Evolutionary conservation across 2,113 vertebrate species (phyloP).

Genomic region (Myotis brandtii): DNA sequence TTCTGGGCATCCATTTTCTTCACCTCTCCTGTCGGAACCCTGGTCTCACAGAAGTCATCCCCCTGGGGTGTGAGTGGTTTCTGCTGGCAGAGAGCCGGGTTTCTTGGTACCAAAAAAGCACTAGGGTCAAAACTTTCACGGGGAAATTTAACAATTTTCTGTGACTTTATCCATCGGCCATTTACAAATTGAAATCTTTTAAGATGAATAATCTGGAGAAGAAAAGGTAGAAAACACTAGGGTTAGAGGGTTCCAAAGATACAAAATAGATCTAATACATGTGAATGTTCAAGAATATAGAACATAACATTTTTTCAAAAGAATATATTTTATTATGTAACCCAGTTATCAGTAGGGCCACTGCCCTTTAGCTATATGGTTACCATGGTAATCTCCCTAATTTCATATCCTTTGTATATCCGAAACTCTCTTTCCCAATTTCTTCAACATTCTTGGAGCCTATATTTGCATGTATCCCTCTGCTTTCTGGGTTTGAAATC

Average conservation of each 20-base stretch:
- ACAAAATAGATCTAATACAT: not conserved
- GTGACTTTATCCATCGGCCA: conserved; percentile 99
- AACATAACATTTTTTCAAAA: not conserved
- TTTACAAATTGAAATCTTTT: conserved; percentile 99
- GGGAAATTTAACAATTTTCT: conserved; percentile 99
- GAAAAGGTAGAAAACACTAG: conserved; percentile 43
- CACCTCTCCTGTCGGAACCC: conserved; percentile 76
- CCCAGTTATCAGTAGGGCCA: not conserved
- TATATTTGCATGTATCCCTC: not conserved
- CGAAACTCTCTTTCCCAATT: not conserved
- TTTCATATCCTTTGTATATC: not conserved
- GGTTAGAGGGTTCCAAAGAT: conserved; percentile 39
- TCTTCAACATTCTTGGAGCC: conserved; percentile 6
- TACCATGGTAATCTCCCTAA: not conserved
- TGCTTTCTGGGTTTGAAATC: not conserved
- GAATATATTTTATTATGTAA: not conserved
- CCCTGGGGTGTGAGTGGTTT: conserved; percentile 85
- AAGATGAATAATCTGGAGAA: conserved; percentile 95
- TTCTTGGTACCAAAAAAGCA: conserved; percentile 96
- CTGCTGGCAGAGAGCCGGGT: conserved; percentile 86
- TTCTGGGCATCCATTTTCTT: conserved; percentile 86
- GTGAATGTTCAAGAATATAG: not conserved
- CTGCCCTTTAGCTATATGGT: not conserved
- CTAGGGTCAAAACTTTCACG: conserved; percentile 95
- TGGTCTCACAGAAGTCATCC: conserved; percentile 79